These are phyloP conservation scores for Macrosteles quadrilineatus DNA, from an alignment of 1,140 invertebrate species.

Conservation along the genomic window DNA sequence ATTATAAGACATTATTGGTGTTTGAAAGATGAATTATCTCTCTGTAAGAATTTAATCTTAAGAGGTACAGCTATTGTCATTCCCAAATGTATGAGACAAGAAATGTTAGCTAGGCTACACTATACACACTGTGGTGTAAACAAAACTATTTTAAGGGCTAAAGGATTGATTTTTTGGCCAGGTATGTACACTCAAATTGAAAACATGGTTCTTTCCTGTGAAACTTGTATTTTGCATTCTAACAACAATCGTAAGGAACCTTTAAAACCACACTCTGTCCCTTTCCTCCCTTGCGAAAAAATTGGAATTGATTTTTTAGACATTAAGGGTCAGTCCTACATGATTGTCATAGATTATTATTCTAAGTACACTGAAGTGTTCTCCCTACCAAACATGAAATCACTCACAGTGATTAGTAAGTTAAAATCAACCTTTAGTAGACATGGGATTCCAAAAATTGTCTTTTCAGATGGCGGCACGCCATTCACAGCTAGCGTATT, in stretches of 20 bases:
- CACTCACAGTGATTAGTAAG: no score
- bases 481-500: no score
- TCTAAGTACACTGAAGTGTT: no score
- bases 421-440: no score
- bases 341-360: no score
- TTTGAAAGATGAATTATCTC: background rate
- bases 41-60: background rate
- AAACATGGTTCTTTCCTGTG: constrained; percentile 20
- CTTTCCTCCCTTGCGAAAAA: constrained; percentile 44
- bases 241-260: constrained; percentile 43
- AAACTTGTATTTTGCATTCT: constrained; percentile 28
- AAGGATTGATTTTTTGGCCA: constrained; percentile 30
- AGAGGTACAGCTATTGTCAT: constrained; percentile 1
- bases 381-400: no score
- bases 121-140: constrained; percentile 1
- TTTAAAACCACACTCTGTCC: constrained; percentile 45
- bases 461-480: no score
- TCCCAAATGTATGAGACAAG: background rate
- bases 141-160: constrained; percentile 11
- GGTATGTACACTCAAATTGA: constrained; percentile 5
- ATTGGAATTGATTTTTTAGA: constrained; percentile 45
- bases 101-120: background rate
- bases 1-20: background rate
- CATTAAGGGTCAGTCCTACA: constrained; percentile 42
- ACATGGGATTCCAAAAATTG: no score